These are phyloP conservation scores for Lycorma delicatula DNA, from an alignment of 1,140 invertebrate species.

Conservation along the genomic window DNA sequence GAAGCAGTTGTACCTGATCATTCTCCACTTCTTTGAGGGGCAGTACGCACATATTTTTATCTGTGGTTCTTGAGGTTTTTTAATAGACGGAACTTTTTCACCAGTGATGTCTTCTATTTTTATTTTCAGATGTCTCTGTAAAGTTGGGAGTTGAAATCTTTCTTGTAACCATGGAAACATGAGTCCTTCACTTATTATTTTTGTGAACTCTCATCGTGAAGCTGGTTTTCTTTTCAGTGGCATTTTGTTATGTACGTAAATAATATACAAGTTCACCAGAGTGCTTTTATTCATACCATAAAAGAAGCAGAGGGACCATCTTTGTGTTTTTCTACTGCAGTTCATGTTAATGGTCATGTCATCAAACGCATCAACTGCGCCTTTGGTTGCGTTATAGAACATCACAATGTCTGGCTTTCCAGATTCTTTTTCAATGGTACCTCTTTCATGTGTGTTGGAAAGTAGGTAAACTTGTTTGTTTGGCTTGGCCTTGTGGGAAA, in stretches of 20 bases:
- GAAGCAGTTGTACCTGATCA: no score
- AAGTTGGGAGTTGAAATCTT: no score
- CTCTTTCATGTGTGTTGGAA: slow-evolving; percentile 24
- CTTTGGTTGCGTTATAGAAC: slow-evolving; percentile 40
- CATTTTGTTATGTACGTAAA: neutral
- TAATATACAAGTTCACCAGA: neutral
- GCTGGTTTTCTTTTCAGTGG: neutral
- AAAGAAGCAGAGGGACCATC: slow-evolving; percentile 32
- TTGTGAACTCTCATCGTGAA: neutral
- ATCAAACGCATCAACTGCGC: slow-evolving; percentile 40
- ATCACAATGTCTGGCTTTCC: slow-evolving; percentile 37
- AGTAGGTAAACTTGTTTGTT: slow-evolving; percentile 26
- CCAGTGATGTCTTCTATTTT: no score
- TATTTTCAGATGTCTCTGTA: no score
- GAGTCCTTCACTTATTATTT: neutral
- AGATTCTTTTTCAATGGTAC: neutral
- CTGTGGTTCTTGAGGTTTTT: no score
- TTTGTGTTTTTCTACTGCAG: slow-evolving; percentile 28
- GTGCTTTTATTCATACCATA: slow-evolving; percentile 20
- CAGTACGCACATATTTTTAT: no score
- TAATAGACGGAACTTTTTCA: no score
- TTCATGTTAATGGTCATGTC: slow-evolving; percentile 36
- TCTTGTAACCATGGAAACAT: no score
- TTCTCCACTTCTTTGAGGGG: no score
- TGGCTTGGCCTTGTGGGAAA: slow-evolving; percentile 27